These are phyloP conservation scores for Odontophorus gujanensis DNA, from an alignment of 2,113 vertebrate genomes.

Conservation along the genomic window DNA sequence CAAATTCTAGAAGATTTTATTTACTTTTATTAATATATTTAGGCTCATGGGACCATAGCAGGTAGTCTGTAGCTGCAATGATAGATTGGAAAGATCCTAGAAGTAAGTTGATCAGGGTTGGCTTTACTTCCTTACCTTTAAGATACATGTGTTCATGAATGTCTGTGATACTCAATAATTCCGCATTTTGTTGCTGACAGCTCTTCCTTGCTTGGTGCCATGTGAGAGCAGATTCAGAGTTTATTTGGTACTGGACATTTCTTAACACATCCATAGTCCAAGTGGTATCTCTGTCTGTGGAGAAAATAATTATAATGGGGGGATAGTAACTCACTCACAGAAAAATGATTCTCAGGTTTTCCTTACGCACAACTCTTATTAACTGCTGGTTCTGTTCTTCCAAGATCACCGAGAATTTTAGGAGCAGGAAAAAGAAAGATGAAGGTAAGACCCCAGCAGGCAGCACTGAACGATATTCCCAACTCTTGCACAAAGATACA, in stretches of 20 bases:
- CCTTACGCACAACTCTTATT: rapidly evolving
- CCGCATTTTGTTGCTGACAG: constrained; percentile 89
- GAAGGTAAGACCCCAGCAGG: not conserved
- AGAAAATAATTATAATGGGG: not conserved
- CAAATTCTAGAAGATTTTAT: not conserved
- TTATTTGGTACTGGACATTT: constrained; percentile 86
- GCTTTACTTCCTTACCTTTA: constrained; percentile 79
- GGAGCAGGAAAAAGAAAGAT: rapidly evolving
- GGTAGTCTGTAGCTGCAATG: not conserved
- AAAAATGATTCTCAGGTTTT: not conserved
- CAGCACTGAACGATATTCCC: not conserved
- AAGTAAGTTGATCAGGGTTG: not conserved
- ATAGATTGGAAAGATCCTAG: not conserved
- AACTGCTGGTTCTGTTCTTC: not conserved
- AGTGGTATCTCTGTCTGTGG: constrained; percentile 50
- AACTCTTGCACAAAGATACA: not conserved
- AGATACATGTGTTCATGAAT: constrained; percentile 89
- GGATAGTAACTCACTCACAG: not conserved
- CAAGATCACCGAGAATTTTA: not conserved
- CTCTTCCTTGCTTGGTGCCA: constrained; percentile 94
- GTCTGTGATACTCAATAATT: constrained; percentile 88
- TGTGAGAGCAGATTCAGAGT: constrained; percentile 82
- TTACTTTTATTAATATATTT: not conserved
- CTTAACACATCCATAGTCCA: constrained; percentile 88
- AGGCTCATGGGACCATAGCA: not conserved